phyloP scores from a whole-genome alignment of 2,113 vertebrate species.

The Amazona vittata region DNA sequence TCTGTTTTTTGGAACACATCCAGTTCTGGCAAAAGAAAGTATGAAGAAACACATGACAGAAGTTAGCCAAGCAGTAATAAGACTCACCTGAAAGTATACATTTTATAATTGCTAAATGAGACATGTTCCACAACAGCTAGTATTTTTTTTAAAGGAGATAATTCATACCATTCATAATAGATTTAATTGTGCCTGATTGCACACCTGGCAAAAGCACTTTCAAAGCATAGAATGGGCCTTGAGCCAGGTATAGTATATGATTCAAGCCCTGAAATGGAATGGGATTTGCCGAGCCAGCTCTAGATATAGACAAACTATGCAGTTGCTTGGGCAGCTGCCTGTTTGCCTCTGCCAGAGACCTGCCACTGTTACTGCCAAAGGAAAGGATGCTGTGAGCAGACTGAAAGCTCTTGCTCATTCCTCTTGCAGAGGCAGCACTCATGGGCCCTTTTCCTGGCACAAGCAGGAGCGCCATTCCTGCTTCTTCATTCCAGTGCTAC shows the following conservation, averaged over 20 bases:
- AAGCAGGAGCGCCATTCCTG: neutral
- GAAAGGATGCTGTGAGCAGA: neutral
- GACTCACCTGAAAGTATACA: slow-evolving; percentile 14
- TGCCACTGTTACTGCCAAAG: neutral
- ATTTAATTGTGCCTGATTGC: slow-evolving; percentile 50
- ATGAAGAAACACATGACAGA: neutral
- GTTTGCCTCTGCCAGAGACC: neutral
- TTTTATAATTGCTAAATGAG: slow-evolving; percentile 25
- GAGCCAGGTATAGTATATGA: neutral
- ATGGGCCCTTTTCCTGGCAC: neutral
- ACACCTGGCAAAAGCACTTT: slow-evolving; percentile 34
- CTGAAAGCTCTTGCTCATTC: neutral
- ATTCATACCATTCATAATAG: slow-evolving; percentile 27
- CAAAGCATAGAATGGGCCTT: neutral
- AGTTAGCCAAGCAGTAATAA: slow-evolving; percentile 10
- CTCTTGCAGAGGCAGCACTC: neutral
- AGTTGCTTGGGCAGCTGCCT: neutral
- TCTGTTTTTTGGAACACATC: neutral
- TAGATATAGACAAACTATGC: neutral
- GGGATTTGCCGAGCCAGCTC: neutral
- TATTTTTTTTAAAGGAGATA: neutral
- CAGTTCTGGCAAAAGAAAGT: neutral
- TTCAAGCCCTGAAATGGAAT: neutral
- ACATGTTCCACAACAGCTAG: slow-evolving; percentile 24
- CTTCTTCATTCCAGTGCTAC: neutral